A percentile compares a stretch with the other conserved stretches of the same genome.
These are phyloP conservation scores for Tetramorium bicarinatum DNA, from an alignment of 2,888 invertebrate species.

Conservation along the genomic window DNA sequence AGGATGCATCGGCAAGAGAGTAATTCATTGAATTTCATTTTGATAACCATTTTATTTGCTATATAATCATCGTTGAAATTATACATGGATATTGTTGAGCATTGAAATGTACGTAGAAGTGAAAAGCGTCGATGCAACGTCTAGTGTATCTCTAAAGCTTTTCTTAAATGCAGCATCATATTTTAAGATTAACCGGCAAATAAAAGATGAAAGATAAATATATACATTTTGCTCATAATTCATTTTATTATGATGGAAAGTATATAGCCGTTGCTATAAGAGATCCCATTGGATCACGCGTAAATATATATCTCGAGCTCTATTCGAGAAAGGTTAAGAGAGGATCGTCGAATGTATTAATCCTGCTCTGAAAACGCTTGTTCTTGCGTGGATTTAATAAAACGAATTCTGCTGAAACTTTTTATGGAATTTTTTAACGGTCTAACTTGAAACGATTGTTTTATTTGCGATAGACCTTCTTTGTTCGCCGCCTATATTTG, in stretches of 20 bases:
- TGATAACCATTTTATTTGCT: background rate
- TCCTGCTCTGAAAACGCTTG: background rate
- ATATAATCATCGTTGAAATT: background rate
- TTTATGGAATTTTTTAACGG: background rate
- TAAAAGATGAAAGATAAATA: conserved; percentile 18
- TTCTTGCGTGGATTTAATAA: conserved; percentile 1
- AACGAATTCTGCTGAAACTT: background rate
- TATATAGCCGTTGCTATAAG: background rate
- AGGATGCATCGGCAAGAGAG: background rate
- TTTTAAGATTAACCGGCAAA: background rate
- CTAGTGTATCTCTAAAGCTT: background rate
- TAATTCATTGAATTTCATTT: background rate
- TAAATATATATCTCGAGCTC: background rate
- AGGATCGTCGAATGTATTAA: background rate
- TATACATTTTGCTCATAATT: conserved; percentile 3
- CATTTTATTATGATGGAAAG: conserved; percentile 23
- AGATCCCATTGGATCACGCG: background rate
- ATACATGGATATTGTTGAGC: too few species aligned
- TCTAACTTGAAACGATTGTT: conserved; percentile 6
- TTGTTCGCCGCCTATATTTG: background rate
- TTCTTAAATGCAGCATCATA: background rate
- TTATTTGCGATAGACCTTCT: background rate
- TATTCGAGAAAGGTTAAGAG: background rate
- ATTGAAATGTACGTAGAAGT: background rate
- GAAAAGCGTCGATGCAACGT: background rate